These are phyloP conservation scores for Peromyscus leucopus DNA, from an alignment of 2,113 vertebrate species.

Conservation along the genomic window DNA sequence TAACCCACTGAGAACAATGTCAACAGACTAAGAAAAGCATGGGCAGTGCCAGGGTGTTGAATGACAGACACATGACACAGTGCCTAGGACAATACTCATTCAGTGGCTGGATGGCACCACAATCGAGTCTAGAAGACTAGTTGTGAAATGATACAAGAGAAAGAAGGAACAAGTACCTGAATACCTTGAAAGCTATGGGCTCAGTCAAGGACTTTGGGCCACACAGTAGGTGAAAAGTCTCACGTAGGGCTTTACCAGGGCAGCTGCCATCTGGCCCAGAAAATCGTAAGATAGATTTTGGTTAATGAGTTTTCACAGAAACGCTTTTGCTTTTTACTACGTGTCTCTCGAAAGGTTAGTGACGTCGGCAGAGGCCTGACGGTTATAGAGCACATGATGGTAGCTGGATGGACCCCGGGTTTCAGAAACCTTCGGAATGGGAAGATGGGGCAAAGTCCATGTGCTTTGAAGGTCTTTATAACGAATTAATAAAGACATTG, in stretches of 20 bases:
- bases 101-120: background rate
- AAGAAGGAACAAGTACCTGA: background rate
- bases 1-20: background rate
- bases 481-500: background rate
- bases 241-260: background rate
- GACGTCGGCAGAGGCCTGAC: background rate
- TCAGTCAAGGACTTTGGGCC: background rate
- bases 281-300: background rate
- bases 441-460: background rate
- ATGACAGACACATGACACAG: background rate
- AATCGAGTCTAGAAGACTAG: background rate
- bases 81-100: background rate
- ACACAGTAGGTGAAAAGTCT: background rate
- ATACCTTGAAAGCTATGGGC: background rate
- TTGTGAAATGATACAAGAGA: background rate
- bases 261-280: background rate
- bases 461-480: background rate
- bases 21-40: background rate
- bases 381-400: background rate
- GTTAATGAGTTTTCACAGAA: background rate
- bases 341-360: background rate
- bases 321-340: conserved; percentile 24
- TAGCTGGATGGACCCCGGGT: background rate
- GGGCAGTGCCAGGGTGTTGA: background rate
- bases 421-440: background rate